Evolutionary conservation across 1,140 invertebrate species (phyloP).

Genomic region (Drosophila nigrodunni): DNA sequence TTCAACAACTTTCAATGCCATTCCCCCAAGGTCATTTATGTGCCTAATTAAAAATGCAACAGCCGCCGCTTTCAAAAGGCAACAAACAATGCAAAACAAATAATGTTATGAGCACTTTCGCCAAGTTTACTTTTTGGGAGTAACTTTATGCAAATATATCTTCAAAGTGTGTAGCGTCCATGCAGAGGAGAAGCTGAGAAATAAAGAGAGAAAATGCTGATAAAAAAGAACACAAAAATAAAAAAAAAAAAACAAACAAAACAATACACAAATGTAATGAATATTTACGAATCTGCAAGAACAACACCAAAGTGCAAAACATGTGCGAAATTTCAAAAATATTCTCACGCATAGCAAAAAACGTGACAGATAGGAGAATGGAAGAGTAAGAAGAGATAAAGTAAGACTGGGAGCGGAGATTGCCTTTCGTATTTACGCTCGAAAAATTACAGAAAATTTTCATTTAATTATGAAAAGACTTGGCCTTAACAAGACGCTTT

Average conservation of each 20-base stretch:
- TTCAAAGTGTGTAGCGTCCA: conserved; percentile 32
- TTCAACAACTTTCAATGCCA: not conserved
- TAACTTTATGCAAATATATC: conserved; percentile 80
- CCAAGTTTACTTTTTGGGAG: conserved; percentile 34
- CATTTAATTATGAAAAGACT: conserved; percentile 78
- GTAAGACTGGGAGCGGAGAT: conserved; percentile 15
- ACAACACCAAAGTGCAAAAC: conserved; percentile 45
- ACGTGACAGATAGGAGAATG: not conserved
- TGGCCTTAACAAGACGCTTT: conserved; percentile 23
- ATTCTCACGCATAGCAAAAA: conserved; percentile 62
- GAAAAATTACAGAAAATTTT: conserved; percentile 74
- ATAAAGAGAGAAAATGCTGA: conserved; percentile 9
- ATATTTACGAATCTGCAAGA: conserved; percentile 70
- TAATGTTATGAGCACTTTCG: conserved; percentile 38
- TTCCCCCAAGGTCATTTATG: conserved; percentile 55
- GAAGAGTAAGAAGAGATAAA: not conserved
- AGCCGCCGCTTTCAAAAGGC: conserved; percentile 27
- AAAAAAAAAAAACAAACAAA: conserved; percentile 16
- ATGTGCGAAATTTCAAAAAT: conserved; percentile 72
- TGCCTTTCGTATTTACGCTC: conserved; percentile 74
- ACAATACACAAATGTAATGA: conserved; percentile 74
- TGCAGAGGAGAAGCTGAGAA: too few relatives aligned
- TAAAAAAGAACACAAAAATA: not conserved
- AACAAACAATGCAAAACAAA: conserved; percentile 46
- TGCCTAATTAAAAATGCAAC: conserved; percentile 73